phyloP scores from a whole-genome alignment of 2,113 vertebrate species.

The Triplophysa rosa region DNA sequence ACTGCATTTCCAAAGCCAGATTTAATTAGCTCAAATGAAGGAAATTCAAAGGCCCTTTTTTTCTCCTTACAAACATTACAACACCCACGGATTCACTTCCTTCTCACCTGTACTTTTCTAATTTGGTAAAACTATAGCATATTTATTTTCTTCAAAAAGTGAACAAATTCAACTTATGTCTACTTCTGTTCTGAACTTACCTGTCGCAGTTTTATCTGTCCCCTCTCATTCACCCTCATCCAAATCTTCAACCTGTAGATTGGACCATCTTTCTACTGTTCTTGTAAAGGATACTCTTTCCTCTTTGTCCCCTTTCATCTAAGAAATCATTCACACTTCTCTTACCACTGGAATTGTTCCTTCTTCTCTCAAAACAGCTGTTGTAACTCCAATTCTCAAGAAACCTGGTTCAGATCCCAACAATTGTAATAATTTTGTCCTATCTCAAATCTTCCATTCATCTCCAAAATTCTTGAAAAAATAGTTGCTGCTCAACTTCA shows the following conservation, averaged over 20 bases:
- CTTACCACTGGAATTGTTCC: not conserved
- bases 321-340: not conserved
- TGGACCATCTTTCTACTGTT: not conserved
- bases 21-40: conserved; percentile 24
- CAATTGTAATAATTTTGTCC: too few relatives aligned
- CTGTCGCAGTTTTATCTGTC: too few relatives aligned
- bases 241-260: not conserved
- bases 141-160: too few relatives aligned
- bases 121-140: not conserved
- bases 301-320: not conserved
- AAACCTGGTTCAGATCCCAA: not conserved
- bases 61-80: not conserved
- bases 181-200: too few relatives aligned
- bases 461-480: not conserved
- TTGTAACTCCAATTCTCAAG: not conserved
- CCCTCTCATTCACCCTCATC: too few relatives aligned
- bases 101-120: not conserved
- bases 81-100: conserved; percentile 7
- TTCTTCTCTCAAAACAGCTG: too few relatives aligned
- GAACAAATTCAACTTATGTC: too few relatives aligned
- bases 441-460: too few relatives aligned
- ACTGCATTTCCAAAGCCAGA: conserved; percentile 6
- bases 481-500: not conserved
- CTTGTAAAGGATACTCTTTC: not conserved
- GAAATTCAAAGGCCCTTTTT: conserved; percentile 6